These are phyloP conservation scores for Drosophila triauraria DNA, from an alignment of 1,140 invertebrate species.

Conservation along the genomic window DNA sequence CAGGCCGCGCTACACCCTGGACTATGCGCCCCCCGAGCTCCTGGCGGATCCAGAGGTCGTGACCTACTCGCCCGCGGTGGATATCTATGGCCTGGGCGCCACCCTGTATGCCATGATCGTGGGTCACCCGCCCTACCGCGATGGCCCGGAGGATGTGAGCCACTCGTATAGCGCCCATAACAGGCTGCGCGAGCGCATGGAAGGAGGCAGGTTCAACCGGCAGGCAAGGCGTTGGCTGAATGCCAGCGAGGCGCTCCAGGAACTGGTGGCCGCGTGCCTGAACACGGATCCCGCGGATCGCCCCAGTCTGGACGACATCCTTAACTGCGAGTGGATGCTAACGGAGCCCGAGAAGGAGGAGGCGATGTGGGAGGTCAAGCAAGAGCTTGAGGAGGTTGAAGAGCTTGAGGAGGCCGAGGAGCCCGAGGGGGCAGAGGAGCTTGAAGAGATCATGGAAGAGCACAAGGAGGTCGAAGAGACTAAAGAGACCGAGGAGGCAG, in stretches of 20 bases:
- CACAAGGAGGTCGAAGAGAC: too few relatives aligned
- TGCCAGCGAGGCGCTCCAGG: conserved; percentile 90
- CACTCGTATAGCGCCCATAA: conserved; percentile 35
- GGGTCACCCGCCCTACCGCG: conserved; percentile 90
- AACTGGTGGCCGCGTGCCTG: conserved; percentile 90
- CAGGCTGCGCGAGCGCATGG: conserved; percentile 51
- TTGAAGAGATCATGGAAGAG: too few relatives aligned
- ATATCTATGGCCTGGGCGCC: conserved; percentile 95
- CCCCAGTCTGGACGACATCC: conserved; percentile 89
- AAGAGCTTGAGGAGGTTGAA: too few relatives aligned
- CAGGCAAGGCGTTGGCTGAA: conserved; percentile 87
- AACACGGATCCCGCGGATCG: conserved; percentile 91
- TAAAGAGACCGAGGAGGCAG: too few relatives aligned
- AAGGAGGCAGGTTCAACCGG: conserved; percentile 59
- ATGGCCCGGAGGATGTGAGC: conserved; percentile 67
- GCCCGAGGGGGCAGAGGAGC: too few relatives aligned
- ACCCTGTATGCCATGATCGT: conserved; percentile 95
- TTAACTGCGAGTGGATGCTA: conserved; percentile 89
- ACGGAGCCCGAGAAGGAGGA: not conserved
- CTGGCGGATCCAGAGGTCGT: conserved; percentile 86
- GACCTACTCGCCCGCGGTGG: conserved; percentile 94
- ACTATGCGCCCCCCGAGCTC: conserved; percentile 96
- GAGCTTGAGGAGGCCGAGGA: too few relatives aligned
- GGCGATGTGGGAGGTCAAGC: too few relatives aligned
- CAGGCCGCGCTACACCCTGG: conserved; percentile 94